Base-by-base conservation (phyloP, 2,797 vertebrate genomes). In the Melanogrammus aeglefinus region DNA sequence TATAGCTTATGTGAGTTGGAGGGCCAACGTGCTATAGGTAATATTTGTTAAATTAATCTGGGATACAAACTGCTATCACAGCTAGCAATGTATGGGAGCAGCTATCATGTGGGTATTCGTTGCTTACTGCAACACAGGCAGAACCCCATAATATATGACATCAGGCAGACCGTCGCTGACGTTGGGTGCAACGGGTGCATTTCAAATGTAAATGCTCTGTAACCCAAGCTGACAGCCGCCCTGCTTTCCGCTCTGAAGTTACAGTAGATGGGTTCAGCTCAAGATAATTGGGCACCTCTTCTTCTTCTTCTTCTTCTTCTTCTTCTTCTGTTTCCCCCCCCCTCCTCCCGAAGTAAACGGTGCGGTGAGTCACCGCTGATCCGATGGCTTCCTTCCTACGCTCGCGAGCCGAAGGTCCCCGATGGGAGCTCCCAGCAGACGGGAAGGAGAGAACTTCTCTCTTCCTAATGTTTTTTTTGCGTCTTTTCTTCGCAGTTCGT, bases 401-500 rank as follows among this genome's bases (percentile, higher is more conserved):
- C 57, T 63, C 21, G 57, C 5, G 57, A n/a, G 21, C 7, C 57
- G n/a, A 1, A 1, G 21, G 12, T 24, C 57, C 57, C 57, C 21
- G 57, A 63, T 9, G 57, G 57, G 2, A n/a, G 2, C 10, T 24
- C 57, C 57, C 57, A 21, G 57, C 21, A n/a, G 57, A 24, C 57
- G 21, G 51, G 47, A 21, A 47, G 44, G 47, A 51, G 47, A 51
- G 16, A 6, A 51, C 16, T 51, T 51, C 13, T 21, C 3, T 51
- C 14, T 13, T 51, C 13, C 14, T 51, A 6, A 16, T 51, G 14
- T 2, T 51, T 51, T 51, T 51, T 51, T 51, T 79, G 16, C 75
- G 85, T 75, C 85, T 24, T 90, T 77, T 83, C 75, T 90, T 84
- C 31, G 72, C 93, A 97, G 96, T 98, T 82, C 93, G 92, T 79